Evolutionary conservation across 2,113 vertebrate genomes (phyloP).

Genomic region (Stictonetta naevosa): DNA sequence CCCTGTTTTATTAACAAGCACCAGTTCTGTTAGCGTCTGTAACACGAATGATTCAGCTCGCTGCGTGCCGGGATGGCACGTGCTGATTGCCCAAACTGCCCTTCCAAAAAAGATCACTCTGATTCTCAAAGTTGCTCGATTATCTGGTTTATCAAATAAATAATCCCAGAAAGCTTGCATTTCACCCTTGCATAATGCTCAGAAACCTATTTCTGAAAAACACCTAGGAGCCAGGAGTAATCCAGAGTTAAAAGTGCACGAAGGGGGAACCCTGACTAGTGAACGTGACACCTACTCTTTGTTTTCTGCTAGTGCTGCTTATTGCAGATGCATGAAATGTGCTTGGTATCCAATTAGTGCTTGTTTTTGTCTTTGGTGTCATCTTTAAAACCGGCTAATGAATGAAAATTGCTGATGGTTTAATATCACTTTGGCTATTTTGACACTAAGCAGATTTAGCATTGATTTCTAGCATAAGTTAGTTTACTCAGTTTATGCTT

Average conservation of each 20-base stretch:
- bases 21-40: background rate
- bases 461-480: background rate
- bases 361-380: background rate
- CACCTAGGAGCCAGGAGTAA: background rate
- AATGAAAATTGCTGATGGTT: conserved; percentile 11
- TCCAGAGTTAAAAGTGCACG: background rate
- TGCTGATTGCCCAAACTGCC: conserved; percentile 21
- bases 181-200: background rate
- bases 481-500: background rate
- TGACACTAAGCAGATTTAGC: background rate
- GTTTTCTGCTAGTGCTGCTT: background rate
- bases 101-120: background rate
- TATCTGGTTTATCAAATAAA: background rate
- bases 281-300: background rate
- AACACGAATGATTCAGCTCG: background rate
- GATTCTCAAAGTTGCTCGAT: background rate
- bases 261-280: background rate
- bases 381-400: background rate
- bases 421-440: background rate
- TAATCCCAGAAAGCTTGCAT: background rate
- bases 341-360: background rate
- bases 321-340: background rate
- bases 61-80: background rate
- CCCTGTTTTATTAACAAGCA: conserved; percentile 25
- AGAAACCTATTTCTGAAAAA: conserved; percentile 9